Evolutionary conservation across 2,888 invertebrate genomes (phyloP).

Genomic region (Synergus japonicus): DNA sequence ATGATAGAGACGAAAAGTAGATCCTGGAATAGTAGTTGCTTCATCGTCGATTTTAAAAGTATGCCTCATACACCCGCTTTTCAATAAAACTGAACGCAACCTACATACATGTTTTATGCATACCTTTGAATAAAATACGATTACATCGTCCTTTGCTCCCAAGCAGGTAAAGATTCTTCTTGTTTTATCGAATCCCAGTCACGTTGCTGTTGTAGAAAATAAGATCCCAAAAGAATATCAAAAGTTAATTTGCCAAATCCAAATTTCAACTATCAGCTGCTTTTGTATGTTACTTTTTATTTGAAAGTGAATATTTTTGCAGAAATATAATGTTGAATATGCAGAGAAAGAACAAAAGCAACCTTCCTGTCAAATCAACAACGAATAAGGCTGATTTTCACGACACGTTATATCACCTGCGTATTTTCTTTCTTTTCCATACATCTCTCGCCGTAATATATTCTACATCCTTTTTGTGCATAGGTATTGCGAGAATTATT

Average conservation of each 20-base stretch:
- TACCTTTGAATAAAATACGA: constrained; percentile 70
- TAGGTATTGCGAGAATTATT: not conserved
- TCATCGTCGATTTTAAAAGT: constrained; percentile 47
- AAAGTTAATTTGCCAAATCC: not conserved
- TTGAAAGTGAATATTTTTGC: not conserved
- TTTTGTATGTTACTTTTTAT: not conserved
- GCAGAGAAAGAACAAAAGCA: not conserved
- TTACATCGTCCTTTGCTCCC: constrained; percentile 69
- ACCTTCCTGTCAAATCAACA: not conserved
- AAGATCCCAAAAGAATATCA: not conserved
- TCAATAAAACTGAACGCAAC: constrained; percentile 62
- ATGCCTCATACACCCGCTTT: constrained; percentile 57
- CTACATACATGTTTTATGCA: constrained; percentile 66
- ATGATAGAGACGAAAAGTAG: not conserved
- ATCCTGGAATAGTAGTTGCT: not conserved
- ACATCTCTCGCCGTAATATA: not conserved
- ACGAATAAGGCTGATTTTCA: not conserved
- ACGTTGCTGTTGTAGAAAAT: constrained; percentile 44
- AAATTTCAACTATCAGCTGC: too few species aligned
- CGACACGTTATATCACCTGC: not conserved
- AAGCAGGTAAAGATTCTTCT: constrained; percentile 58
- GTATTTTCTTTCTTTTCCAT: not conserved
- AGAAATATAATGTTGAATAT: constrained; percentile 3
- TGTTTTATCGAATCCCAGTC: constrained; percentile 31
- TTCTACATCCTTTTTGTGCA: not conserved